phyloP scores from a whole-genome alignment of 2,113 vertebrate genomes.

The Hippocampus mohnikei region DNA sequence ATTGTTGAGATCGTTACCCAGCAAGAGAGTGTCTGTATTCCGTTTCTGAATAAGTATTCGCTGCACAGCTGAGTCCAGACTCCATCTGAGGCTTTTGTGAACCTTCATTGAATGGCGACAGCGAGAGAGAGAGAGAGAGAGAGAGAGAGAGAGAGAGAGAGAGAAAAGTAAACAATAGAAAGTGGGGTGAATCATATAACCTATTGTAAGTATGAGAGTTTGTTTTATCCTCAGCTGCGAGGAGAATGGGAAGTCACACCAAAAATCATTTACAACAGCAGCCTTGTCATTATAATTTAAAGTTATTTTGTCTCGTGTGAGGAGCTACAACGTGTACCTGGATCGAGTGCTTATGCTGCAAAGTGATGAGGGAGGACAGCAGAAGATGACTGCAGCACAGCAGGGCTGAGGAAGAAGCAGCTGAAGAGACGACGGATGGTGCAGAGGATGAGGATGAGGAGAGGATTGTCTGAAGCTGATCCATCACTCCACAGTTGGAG shows the following conservation, averaged over 20 bases:
- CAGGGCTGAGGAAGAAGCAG: slow-evolving; percentile 55
- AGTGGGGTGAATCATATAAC: slow-evolving; percentile 1
- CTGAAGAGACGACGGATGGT: slow-evolving; percentile 42
- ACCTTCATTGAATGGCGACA: slow-evolving; percentile 71
- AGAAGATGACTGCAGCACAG: slow-evolving; percentile 83
- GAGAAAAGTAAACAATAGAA: slow-evolving; percentile 5
- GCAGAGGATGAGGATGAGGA: slow-evolving; percentile 53
- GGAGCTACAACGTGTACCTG: slow-evolving; percentile 74
- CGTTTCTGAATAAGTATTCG: slow-evolving; percentile 76
- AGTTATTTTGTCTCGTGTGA: background rate
- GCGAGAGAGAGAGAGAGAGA: background rate
- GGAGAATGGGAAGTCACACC: slow-evolving; percentile 16
- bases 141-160: background rate
- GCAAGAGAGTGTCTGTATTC: slow-evolving; percentile 72
- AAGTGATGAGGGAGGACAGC: slow-evolving; percentile 77
- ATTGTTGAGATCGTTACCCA: slow-evolving; percentile 71
- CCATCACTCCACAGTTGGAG: slow-evolving; percentile 79
- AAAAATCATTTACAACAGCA: slow-evolving; percentile 13
- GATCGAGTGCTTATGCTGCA: slow-evolving; percentile 75
- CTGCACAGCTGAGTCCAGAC: slow-evolving; percentile 77
- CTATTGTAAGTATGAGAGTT: slow-evolving; percentile 11
- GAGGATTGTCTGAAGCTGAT: slow-evolving; percentile 79
- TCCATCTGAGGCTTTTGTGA: slow-evolving; percentile 77
- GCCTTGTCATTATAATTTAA: slow-evolving; percentile 17
- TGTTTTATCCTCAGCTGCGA: slow-evolving; percentile 9